Evolutionary conservation across 2,797 vertebrate species (phyloP).

Genomic region (Prunella strophiata): DNA sequence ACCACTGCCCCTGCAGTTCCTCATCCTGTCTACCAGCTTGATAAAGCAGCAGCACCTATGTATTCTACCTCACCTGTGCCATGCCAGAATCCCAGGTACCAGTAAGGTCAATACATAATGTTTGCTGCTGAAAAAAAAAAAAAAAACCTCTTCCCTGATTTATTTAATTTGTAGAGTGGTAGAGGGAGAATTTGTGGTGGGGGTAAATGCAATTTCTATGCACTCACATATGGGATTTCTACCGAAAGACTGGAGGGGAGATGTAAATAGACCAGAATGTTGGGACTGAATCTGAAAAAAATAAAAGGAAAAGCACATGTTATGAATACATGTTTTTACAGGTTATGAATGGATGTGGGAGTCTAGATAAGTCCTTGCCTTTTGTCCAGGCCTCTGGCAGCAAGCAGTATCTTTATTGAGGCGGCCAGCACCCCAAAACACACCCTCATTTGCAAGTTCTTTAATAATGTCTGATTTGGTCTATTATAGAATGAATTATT

Average conservation of each 20-base stretch:
- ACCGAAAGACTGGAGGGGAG: fast-evolving
- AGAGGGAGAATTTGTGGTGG: not conserved
- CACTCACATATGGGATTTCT: not conserved
- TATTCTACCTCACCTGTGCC: not conserved
- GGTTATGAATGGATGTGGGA: not conserved
- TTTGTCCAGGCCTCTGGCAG: not conserved
- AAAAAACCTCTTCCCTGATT: not conserved
- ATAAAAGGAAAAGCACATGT: not conserved
- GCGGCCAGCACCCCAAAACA: not conserved
- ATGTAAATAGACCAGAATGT: not conserved
- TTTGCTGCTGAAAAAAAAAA: not conserved
- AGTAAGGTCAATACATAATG: not conserved
- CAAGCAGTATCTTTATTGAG: not conserved
- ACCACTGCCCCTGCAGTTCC: not conserved
- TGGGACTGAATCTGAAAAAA: not conserved
- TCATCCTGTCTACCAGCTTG: not conserved
- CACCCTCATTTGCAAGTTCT: not conserved
- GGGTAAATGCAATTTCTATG: not conserved
- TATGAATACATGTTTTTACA: not conserved
- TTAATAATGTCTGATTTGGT: not conserved
- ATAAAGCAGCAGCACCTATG: not conserved
- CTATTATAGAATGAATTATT: not conserved
- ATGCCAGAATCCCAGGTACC: not conserved
- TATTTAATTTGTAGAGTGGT: not conserved
- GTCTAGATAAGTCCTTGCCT: not conserved